A percentile compares a stretch with the other conserved stretches of the same genome.
Evolutionary conservation across 2,888 invertebrate genomes (phyloP).

Genomic region (Hoplodrina blanda): DNA sequence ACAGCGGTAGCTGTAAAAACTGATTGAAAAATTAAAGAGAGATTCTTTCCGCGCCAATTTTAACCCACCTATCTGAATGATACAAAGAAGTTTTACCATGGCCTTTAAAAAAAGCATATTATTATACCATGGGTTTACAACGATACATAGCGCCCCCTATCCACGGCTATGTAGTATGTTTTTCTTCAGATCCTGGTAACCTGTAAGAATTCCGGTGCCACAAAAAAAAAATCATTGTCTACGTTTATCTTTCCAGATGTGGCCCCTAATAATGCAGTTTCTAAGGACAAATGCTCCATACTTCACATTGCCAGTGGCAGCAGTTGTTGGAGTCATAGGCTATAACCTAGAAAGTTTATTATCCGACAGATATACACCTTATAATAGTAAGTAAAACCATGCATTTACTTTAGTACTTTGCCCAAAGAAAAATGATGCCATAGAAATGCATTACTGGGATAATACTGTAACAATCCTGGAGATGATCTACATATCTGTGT

Average conservation of each 20-base stretch:
- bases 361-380: constrained; percentile 94
- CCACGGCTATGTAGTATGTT: not conserved
- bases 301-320: constrained; percentile 95
- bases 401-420: no score
- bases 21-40: not conserved
- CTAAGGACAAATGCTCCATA: constrained; percentile 94
- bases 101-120: no score
- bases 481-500: no score
- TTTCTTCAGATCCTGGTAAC: not conserved
- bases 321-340: constrained; percentile 95
- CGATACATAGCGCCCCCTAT: no score
- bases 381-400: constrained; percentile 89
- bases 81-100: not conserved
- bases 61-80: not conserved
- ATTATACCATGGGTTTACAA: no score
- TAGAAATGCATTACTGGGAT: no score
- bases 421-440: no score
- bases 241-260: constrained; percentile 90
- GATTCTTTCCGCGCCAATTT: not conserved
- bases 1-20: not conserved
- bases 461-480: no score
- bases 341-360: constrained; percentile 95
- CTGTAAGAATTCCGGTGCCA: no score
- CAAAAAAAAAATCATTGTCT: no score
- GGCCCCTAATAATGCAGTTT: constrained; percentile 93